Percentiles rank a stretch among this genome's conserved stretches.
phyloP scores from a whole-genome alignment of 2,797 vertebrate genomes.

The Liparis tanakae region DNA sequence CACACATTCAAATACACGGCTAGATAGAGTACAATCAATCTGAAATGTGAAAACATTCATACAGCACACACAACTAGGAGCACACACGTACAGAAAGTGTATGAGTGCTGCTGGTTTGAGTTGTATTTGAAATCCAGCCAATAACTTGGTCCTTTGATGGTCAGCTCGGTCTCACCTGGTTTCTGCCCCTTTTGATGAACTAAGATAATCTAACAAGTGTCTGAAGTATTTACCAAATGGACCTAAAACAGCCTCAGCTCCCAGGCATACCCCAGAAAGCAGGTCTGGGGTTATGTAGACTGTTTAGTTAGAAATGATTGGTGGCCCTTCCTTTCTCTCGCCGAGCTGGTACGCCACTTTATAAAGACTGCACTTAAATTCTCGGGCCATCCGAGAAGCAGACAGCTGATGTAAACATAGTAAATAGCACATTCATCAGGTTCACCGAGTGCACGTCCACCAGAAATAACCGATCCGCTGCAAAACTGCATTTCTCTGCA shows the following conservation, averaged over 20 bases:
- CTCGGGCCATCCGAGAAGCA: slow-evolving; percentile 66
- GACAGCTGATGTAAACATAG: slow-evolving; percentile 81
- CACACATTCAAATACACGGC: too few species aligned
- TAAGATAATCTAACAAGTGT: slow-evolving; percentile 51
- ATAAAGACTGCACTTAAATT: slow-evolving; percentile 82
- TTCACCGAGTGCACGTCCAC: slow-evolving; percentile 71
- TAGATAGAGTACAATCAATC: not conserved
- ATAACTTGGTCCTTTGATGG: slow-evolving; percentile 23
- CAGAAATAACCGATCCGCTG: slow-evolving; percentile 55
- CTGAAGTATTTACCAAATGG: slow-evolving; percentile 67
- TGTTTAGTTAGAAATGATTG: slow-evolving; percentile 84
- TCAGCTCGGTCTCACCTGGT: slow-evolving; percentile 58
- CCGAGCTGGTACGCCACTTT: slow-evolving; percentile 72
- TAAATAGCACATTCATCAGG: slow-evolving; percentile 79
- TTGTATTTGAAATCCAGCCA: slow-evolving; percentile 43
- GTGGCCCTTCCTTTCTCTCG: slow-evolving; percentile 77
- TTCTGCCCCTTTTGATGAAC: slow-evolving; percentile 51
- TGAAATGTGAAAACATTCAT: not conserved
- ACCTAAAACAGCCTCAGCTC: slow-evolving; percentile 55
- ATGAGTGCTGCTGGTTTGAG: slow-evolving; percentile 8
- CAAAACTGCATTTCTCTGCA: slow-evolving; percentile 42
- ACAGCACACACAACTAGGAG: not conserved
- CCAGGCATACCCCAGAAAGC: slow-evolving; percentile 58
- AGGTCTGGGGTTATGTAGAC: slow-evolving; percentile 69
- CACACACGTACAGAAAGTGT: not conserved